A percentile compares a stretch with the other conserved stretches of the same genome.
Evolutionary conservation across 2,888 invertebrate genomes (phyloP).

Genomic region (Ceriagrion tenellum): DNA sequence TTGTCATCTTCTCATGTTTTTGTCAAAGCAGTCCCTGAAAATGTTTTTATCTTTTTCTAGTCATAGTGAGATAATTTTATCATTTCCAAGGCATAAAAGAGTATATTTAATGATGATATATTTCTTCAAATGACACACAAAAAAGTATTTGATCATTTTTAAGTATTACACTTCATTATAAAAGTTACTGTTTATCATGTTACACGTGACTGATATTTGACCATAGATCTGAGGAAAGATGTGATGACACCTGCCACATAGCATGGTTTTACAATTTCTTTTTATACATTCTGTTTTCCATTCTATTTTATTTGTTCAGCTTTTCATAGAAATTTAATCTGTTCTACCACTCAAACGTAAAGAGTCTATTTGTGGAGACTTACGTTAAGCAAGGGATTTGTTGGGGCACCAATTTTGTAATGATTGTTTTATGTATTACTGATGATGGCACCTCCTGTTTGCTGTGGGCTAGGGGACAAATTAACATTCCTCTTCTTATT

Average conservation of each 20-base stretch:
- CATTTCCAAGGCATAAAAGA: not conserved
- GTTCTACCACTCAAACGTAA: not conserved
- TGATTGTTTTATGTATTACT: not conserved
- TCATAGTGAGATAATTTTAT: slow-evolving; percentile 25
- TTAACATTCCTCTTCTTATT: slow-evolving; percentile 58
- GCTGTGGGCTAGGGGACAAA: slow-evolving; percentile 14
- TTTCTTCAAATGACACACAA: slow-evolving; percentile 2
- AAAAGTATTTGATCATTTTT: not conserved
- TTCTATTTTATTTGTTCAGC: not conserved
- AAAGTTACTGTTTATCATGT: slow-evolving; percentile 21
- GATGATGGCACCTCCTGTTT: slow-evolving; percentile 13
- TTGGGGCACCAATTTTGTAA: slow-evolving; percentile 34
- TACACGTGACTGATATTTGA: not conserved
- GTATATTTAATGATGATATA: not conserved
- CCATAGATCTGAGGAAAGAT: not conserved
- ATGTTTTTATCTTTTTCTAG: slow-evolving; percentile 36
- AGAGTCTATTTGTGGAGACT: not conserved
- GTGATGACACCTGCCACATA: not conserved
- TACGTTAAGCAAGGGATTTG: not conserved
- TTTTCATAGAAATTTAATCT: not conserved
- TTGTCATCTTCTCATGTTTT: slow-evolving; percentile 4
- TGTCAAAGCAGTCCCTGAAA: not conserved
- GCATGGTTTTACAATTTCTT: not conserved
- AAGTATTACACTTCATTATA: not conserved
- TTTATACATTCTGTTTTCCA: not conserved